phyloP scores from a whole-genome alignment of 2,113 vertebrate genomes.

The Chrysemys picta region DNA sequence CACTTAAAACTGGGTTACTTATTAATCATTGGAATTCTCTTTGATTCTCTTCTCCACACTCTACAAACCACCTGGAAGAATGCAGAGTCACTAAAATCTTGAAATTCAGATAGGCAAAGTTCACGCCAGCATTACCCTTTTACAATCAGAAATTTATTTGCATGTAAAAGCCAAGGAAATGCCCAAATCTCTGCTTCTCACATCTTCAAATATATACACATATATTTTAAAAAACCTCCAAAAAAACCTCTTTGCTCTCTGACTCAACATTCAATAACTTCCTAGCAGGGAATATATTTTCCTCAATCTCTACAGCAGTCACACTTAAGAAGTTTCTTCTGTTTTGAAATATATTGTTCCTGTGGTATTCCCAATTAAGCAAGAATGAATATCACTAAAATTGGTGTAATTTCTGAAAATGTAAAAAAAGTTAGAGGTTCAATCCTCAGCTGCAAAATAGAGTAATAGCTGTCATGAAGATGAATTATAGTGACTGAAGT shows the following conservation, averaged over 20 bases:
- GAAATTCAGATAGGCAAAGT: neutral
- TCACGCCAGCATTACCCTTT: neutral
- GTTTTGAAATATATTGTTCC: neutral
- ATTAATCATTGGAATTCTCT: accelerated
- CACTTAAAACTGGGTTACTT: neutral
- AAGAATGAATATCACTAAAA: neutral
- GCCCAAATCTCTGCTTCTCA: neutral
- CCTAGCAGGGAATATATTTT: neutral
- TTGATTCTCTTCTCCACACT: neutral
- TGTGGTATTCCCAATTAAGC: neutral
- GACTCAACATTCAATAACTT: neutral
- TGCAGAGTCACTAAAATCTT: neutral
- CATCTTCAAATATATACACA: too few relatives aligned
- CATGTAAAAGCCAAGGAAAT: neutral
- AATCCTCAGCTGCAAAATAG: neutral
- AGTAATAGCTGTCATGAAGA: neutral
- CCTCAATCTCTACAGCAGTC: neutral
- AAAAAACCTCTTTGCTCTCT: too few relatives aligned
- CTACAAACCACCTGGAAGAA: neutral
- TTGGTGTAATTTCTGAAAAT: neutral
- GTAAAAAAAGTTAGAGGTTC: neutral
- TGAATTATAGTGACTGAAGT: accelerated
- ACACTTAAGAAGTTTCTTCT: neutral
- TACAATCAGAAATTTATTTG: neutral
- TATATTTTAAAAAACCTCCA: neutral